A percentile compares a stretch with the other conserved stretches of the same genome.
Conservation (phyloP, 2,888 invertebrate species). For the Thereva nobilitata region DNA sequence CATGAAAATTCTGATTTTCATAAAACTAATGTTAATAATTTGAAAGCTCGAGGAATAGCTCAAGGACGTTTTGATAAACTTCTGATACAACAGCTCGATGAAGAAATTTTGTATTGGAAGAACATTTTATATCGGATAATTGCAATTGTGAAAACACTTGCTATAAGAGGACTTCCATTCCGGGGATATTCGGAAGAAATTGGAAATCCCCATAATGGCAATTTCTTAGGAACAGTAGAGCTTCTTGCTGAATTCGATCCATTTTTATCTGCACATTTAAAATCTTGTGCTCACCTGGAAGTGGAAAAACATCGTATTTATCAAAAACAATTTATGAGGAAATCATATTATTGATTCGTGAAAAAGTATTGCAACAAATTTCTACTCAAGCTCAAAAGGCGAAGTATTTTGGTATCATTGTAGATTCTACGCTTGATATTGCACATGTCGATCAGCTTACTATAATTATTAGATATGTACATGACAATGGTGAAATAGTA, state of each 20-base stretch:
- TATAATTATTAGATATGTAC: background rate
- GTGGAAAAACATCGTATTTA: constrained; percentile 1
- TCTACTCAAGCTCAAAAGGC: too few species aligned
- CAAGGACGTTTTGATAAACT: too few species aligned
- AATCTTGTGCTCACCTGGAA: background rate
- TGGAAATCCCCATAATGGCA: constrained; percentile 2
- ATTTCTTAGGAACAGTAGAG: constrained; percentile 2
- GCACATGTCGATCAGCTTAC: constrained; percentile 5
- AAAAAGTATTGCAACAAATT: too few species aligned
- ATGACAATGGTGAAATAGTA: background rate
- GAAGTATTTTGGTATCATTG: constrained; percentile 4
- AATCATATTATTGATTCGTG: too few species aligned
- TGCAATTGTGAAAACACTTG: background rate
- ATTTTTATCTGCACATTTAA: constrained; percentile 10
- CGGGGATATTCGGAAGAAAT: background rate
- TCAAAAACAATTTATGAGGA: constrained; percentile 2
- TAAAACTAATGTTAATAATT: too few species aligned
- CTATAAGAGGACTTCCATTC: constrained; percentile 2
- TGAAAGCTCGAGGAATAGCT: too few species aligned
- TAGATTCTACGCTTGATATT: background rate
- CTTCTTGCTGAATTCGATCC: constrained; percentile 15
- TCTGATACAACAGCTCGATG: too few species aligned
- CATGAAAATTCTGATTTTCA: too few species aligned
- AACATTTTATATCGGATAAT: background rate
- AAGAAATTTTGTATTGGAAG: constrained; percentile 7